phyloP scores from a whole-genome alignment of 1,140 invertebrate genomes.

The Brachionus sp. region DNA sequence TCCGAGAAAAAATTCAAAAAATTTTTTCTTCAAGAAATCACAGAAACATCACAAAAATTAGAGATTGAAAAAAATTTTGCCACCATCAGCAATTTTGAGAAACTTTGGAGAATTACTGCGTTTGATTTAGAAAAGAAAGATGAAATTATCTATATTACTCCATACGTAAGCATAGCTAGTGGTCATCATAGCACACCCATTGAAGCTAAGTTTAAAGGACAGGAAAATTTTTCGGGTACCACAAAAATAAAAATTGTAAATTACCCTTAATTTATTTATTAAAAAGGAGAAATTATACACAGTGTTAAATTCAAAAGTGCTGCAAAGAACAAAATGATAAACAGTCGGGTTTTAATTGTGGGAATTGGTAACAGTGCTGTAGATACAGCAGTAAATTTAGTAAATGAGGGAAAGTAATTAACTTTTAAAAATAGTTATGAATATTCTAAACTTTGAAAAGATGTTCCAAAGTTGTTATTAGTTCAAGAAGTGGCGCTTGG shows the following conservation, averaged over 20 bases:
- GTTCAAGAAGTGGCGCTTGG: conserved; percentile 56
- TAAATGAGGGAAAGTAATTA: conserved; percentile 52
- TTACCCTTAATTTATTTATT: conserved; percentile 16
- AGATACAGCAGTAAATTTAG: conserved; percentile 54
- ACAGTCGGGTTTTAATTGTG: conserved; percentile 53
- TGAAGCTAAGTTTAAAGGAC: conserved; percentile 51
- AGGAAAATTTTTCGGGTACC: conserved; percentile 53
- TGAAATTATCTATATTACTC: conserved; percentile 37
- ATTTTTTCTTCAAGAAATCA: background rate
- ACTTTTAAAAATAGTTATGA: background rate
- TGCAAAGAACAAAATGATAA: conserved; percentile 50
- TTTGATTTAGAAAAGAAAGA: conserved; percentile 47
- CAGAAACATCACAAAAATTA: conserved; percentile 50
- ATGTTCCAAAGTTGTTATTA: conserved; percentile 53
- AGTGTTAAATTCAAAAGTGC: conserved; percentile 55
- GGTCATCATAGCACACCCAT: conserved; percentile 56
- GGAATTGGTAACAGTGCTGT: conserved; percentile 58
- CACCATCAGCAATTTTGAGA: conserved; percentile 49
- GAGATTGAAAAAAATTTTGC: conserved; percentile 21
- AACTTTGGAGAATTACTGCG: conserved; percentile 46
- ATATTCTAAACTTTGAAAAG: conserved; percentile 46
- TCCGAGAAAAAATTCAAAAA: background rate
- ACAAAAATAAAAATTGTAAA: background rate
- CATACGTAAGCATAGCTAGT: conserved; percentile 52
- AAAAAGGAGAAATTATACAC: conserved; percentile 54